Conservation (phyloP, 2,113 vertebrate genomes). For the Henicopernis longicauda region DNA sequence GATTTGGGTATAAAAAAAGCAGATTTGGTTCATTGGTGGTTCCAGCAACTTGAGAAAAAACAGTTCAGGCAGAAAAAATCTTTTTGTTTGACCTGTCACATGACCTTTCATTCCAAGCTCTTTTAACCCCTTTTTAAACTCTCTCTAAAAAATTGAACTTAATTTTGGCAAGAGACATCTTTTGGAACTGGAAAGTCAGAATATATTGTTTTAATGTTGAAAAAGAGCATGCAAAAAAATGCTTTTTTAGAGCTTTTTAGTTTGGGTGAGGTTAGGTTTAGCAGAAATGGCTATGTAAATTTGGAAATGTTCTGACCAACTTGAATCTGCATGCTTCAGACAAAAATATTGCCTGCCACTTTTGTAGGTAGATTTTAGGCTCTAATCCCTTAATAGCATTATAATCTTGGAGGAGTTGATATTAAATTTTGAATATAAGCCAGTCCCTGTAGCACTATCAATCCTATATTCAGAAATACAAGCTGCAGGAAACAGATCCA, state of each 20-base stretch:
- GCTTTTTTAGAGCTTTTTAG: background rate
- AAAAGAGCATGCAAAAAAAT: background rate
- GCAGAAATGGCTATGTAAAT: background rate
- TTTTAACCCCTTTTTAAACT: background rate
- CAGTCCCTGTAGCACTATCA: background rate
- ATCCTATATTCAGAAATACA: background rate
- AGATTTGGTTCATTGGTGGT: background rate
- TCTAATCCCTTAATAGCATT: background rate
- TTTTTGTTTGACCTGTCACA: background rate
- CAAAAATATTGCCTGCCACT: background rate
- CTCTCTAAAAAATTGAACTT: background rate
- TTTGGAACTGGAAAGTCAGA: background rate
- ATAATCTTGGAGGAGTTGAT: background rate
- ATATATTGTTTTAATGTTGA: background rate
- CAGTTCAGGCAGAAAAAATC: background rate
- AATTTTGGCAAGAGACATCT: background rate
- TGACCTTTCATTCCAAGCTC: background rate
- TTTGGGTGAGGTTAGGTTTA: fast-evolving
- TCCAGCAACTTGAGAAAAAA: background rate
- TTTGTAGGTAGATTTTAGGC: background rate
- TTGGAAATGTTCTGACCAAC: background rate
- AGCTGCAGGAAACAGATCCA: background rate
- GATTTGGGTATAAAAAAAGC: background rate
- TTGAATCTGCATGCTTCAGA: background rate
- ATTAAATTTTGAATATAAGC: background rate